Evolutionary conservation across 64 coral and sea anemone genomes (phyloP), one percentile per base, ranked within the genome.

Genomic region (Actinia tenebrosa): DNA sequence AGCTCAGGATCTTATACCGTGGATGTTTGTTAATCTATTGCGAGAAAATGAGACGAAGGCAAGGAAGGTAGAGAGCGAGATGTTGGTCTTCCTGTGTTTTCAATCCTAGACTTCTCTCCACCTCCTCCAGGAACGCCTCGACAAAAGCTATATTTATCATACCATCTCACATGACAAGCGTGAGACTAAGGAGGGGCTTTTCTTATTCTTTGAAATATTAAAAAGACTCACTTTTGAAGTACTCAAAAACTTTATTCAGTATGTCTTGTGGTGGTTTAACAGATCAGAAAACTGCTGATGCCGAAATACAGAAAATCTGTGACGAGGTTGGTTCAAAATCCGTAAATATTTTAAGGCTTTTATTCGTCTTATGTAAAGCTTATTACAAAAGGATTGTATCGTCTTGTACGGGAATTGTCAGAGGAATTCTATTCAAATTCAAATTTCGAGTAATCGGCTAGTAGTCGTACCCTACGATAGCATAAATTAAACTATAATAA

Each of bases 241-340:
- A 13, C 16, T 53, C 53, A 58, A 64, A n/a, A 6, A 18, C 8
- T 46, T 44, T 9, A 27, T 46, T 47, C 5, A 64, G 22, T 62
- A 91, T 91, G 89, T 60, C 83, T 37, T 91, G 89, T 64, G 89
- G 89, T 86, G 84, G 69, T 63, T 19, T 59, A 14, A 9, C 64
- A 55, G 71, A 86, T 17, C 26, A 59, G 13, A 91, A 86, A 64
- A 19, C 43, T 46, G 89, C 84, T 17, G 45, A 46, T 43, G 43
- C 45, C 11, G 58, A 86, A 26, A 84, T 86, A 45, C 89, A 91
- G 62, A 63, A 86, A 22, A 91, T 91, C 46, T 60, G 54, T 45
- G 84, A 91, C 27, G 30, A 86, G 89, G 89, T 91, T 47, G 53
- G 56, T 86, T 64, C 45, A 43, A 22, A 19, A 16, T n/a, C 53